A percentile compares a stretch with the other conserved stretches of the same genome.
Conservation (phyloP, 1,140 invertebrate species). For the Teleopsis dalmanni region DNA sequence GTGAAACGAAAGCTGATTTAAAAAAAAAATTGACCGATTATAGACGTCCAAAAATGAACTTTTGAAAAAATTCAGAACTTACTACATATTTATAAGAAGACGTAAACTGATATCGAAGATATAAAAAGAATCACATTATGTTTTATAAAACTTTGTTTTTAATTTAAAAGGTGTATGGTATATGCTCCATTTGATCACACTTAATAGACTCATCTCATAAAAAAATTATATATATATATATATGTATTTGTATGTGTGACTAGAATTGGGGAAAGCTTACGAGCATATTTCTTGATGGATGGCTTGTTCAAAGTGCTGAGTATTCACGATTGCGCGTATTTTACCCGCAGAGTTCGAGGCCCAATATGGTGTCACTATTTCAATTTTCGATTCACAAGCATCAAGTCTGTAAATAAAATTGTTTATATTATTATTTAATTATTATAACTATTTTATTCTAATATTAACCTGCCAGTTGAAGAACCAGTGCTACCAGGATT, state of each 20-base stretch:
- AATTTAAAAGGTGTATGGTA: too few species aligned
- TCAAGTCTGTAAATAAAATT: slow-evolving; percentile 53
- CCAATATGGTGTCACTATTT: slow-evolving; percentile 91
- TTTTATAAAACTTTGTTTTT: too few species aligned
- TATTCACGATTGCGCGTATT: slow-evolving; percentile 85
- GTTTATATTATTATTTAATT: slow-evolving; percentile 1
- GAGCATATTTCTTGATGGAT: slow-evolving; percentile 91
- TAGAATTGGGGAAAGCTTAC: slow-evolving; percentile 50
- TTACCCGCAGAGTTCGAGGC: slow-evolving; percentile 86
- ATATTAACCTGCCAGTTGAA: slow-evolving; percentile 52
- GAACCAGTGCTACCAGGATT: slow-evolving; percentile 37
- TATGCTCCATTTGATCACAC: too few species aligned
- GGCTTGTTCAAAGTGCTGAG: slow-evolving; percentile 89
- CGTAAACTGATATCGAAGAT: too few species aligned
- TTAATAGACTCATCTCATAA: too few species aligned
- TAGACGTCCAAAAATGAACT: too few species aligned
- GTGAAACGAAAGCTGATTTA: too few species aligned
- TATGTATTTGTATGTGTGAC: background rate
- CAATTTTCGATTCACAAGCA: slow-evolving; percentile 84
- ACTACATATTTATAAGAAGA: too few species aligned
- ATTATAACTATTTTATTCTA: background rate
- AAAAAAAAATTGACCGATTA: too few species aligned
- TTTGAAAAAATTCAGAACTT: too few species aligned
- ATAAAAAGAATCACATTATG: too few species aligned
- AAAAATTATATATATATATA: background rate